Base-by-base conservation (phyloP, 92 coral and sea anemone genomes). In the Siderastrea radians region DNA sequence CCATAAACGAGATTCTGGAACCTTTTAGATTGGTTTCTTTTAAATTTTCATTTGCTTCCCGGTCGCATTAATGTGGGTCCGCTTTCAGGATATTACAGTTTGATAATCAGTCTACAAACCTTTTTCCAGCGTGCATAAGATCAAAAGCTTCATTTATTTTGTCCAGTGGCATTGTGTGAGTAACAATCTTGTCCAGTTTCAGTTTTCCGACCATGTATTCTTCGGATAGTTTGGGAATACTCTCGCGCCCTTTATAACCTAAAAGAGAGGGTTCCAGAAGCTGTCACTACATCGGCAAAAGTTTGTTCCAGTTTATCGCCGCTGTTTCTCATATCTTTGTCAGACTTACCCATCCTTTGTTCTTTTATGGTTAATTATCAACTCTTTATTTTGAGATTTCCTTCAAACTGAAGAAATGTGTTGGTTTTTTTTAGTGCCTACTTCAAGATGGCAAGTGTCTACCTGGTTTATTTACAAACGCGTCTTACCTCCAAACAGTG, bases 201-300 rank as follows among this genome's bases (percentile, higher is more conserved):
- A 97, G 43, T 52, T 85, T 92, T 16, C 98, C 96, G 52, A 93
- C 91, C 87, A 95, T 11, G 85, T 97, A 97, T 1, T 97, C 95
- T 2, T 97, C 95, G 2, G 94, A 97, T 3, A 97, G 92, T 75
- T 92, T 80, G 14, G 99, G 98, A 5, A 97, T 94, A 87, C 96
- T 91, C 64, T 95, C 98, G 15, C 98, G 89, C 74, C 98, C 93
- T 87, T 95, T 95, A 86, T 81, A 97, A n/a, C 98, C 99, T 97
- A 83, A 57, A 58, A 44, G 6, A 26, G 9, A 14, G 3, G 45
- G 8, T 7, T 46, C 38, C 38, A 26, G 38, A 26, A 16, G 26
- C n/a, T 63, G 43, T 6, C 16, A 63, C 6, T 16, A 3, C 26
- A 3, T 6, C 3, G 68, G 38, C 3, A 63, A 15, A 15, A 8